phyloP scores from a whole-genome alignment of 2,797 vertebrate species.

The Poecilia gillii region DNA sequence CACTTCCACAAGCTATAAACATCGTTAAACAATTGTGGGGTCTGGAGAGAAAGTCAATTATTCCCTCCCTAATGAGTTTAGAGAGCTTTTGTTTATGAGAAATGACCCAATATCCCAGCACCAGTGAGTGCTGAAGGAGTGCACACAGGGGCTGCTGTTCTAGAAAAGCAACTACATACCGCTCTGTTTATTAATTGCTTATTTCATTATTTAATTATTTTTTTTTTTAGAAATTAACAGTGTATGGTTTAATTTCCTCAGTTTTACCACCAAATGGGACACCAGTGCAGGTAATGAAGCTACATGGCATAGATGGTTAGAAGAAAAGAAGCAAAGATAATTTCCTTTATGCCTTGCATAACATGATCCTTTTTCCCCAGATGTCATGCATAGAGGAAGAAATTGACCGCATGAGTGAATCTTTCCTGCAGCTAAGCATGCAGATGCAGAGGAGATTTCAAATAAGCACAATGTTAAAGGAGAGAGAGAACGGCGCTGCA shows the following conservation, averaged over 20 bases:
- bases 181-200: slow-evolving; percentile 1
- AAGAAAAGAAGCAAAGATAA: neutral
- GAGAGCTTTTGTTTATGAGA: slow-evolving; percentile 27
- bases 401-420: slow-evolving; percentile 82
- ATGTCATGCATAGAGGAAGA: slow-evolving; percentile 77
- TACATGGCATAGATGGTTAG: neutral
- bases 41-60: slow-evolving; percentile 21
- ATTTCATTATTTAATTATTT: neutral
- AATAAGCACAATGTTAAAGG: slow-evolving; percentile 38
- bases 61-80: slow-evolving; percentile 12
- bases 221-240: neutral
- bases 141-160: neutral
- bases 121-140: slow-evolving; percentile 16
- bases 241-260: slow-evolving; percentile 18
- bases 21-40: slow-evolving; percentile 13
- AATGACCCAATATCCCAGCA: slow-evolving; percentile 20
- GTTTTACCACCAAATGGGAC: slow-evolving; percentile 62
- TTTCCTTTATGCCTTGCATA: too few species aligned
- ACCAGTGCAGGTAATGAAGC: slow-evolving; percentile 60
- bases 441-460: slow-evolving; percentile 73
- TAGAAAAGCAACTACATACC: slow-evolving; percentile 8
- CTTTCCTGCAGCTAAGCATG: slow-evolving; percentile 81
- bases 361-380: slow-evolving; percentile 49
- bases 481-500: slow-evolving; percentile 32
- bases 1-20: slow-evolving; percentile 3